A percentile compares a stretch with the other conserved stretches of the same genome.
These are phyloP conservation scores for Cephus runcator DNA, from an alignment of 2,888 invertebrate genomes.

Conservation along the genomic window DNA sequence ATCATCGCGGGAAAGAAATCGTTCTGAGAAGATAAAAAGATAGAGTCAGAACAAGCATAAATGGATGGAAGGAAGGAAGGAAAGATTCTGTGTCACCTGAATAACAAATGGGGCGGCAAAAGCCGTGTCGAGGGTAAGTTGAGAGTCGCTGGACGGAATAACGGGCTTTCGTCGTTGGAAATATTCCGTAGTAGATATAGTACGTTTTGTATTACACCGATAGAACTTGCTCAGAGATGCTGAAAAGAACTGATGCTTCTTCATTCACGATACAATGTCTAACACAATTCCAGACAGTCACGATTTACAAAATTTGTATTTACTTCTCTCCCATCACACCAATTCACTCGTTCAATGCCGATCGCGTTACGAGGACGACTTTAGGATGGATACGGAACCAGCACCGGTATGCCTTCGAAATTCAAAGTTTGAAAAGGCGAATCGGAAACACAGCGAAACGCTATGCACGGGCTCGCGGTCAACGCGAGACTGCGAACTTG, in stretches of 20 bases:
- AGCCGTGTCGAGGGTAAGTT: background rate
- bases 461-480: background rate
- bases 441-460: background rate
- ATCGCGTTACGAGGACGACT: background rate
- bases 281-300: background rate
- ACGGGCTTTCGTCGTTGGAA: background rate
- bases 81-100: slow-evolving; percentile 4
- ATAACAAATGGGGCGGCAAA: background rate
- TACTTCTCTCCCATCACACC: background rate
- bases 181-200: background rate
- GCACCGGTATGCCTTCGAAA: background rate
- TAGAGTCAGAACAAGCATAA: background rate
- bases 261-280: background rate
- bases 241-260: background rate
- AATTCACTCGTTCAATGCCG: background rate
- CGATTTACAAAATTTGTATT: background rate
- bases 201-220: background rate
- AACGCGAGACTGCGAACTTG: slow-evolving; percentile 5
- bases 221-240: background rate
- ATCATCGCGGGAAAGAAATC: background rate
- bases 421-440: background rate
- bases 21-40: background rate
- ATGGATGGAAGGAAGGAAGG: background rate
- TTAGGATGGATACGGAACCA: background rate
- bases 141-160: background rate